Base-by-base conservation (phyloP, 2,797 vertebrate genomes). In the Craterocephalus amniculus region DNA sequence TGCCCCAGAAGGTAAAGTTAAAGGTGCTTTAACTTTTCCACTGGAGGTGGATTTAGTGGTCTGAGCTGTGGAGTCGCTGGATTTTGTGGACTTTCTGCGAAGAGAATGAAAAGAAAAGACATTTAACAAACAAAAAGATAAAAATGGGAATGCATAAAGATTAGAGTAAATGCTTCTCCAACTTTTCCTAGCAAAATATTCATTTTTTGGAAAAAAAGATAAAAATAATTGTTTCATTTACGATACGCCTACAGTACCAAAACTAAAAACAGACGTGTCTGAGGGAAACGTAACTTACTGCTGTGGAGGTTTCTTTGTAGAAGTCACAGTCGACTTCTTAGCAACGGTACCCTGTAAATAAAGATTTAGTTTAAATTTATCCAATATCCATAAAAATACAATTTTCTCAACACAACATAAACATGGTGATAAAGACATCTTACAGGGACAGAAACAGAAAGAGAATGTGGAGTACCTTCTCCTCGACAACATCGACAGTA, bases 401-500 rank as follows among this genome's bases (percentile, higher is more conserved):
- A 1, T 31, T 2, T 32, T 12, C 7, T 32, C 3, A 60, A 0
- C 10, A n/a, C 4, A 26, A 6, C 18, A 29, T 13, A 0, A 4
- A 18, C 31, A 29, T 55, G 27, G 6, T 20, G 7, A 63, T 34
- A 43, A 7, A 61, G 6, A 18, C n/a, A 1, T 29, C 6, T 29
- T 16, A 18, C 52, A 54, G 26, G 18, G 40, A 45, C 18, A 22
- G n/a, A 48, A 2, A 8, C 45, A 48, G 20, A 22, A 22, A 48
- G 43, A 22, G 2, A 48, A 3, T 20, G 1, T 48, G 9, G 2
- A 1, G n/a, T 86, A 93, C 94, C 88, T 74, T 83, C 18, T 87
- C 78, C 58, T 45, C 54, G 63, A 31, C 36, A 24, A 97, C 76
- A 6, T 54, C 83, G 59, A 97, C 63, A 2, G 1, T 14, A 1